phyloP scores from a whole-genome alignment of 2,113 vertebrate species.

The Mormoops blainvillei region DNA sequence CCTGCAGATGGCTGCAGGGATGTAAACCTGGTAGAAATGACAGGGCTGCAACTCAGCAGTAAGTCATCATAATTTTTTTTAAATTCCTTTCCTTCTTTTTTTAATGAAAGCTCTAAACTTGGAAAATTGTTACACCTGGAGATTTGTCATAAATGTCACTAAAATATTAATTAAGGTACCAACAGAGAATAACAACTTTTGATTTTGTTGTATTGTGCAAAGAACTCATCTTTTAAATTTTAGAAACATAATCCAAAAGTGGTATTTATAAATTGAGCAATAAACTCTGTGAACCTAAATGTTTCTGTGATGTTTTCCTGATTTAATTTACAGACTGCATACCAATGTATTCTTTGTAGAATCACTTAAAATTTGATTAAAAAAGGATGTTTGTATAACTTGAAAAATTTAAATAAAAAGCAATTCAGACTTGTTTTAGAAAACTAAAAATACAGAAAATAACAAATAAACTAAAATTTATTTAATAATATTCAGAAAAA shows the following conservation, averaged over 20 bases:
- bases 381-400: background rate
- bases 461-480: background rate
- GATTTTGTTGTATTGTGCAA: background rate
- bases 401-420: background rate
- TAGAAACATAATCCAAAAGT: background rate
- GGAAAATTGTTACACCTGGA: slow-evolving; percentile 53
- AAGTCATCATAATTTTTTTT: background rate
- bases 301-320: background rate
- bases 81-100: background rate
- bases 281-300: background rate
- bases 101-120: slow-evolving; percentile 36
- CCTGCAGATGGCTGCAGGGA: slow-evolving; percentile 9
- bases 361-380: background rate
- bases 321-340: background rate
- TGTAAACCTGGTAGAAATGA: slow-evolving; percentile 15
- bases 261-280: background rate
- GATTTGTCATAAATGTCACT: slow-evolving; percentile 52
- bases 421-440: background rate
- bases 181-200: background rate
- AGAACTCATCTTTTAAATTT: background rate
- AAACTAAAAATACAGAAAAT: background rate
- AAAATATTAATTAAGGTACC: slow-evolving; percentile 40
- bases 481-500: background rate
- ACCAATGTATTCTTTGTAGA: background rate
- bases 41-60: background rate